Evolutionary conservation across 2,113 vertebrate genomes (phyloP), one percentile per base, ranked within the genome.

Genomic region (Arizona elegans): DNA sequence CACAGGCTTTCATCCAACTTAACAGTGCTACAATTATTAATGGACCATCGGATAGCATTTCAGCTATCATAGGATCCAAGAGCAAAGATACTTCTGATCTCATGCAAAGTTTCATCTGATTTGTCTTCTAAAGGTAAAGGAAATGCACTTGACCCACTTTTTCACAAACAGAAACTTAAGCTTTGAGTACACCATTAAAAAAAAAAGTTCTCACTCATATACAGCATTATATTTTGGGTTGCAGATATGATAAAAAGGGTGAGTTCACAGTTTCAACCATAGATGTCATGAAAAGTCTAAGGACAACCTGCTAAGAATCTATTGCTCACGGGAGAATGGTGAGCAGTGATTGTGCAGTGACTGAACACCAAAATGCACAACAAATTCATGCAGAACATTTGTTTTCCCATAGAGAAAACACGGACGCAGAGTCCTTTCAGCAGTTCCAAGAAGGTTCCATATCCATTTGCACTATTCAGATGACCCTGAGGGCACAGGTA

Each of bases 71-170:
- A 59, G 92, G 55, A 55, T 93, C 90, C 91, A 94, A 96, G 93
- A 93, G 93, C 56, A 90, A 95, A 96, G 58, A 86, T 33, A 65
- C 50, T 94, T 96, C 92, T 94, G 92, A 94, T 96, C 96, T 96
- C 85, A 55, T 75, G 21, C 55, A 87, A 94, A 91, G 93, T 47
- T 47, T 47, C 43, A 47, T 47, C 43, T 47, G 43, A 47, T 47
- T 47, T 47, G 43, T 47, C 43, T 47, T 47, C 43, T 47, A 47
- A 47, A 47, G 43, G 43, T 47, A 47, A 47, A 47, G 43, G 43
- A 47, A 47, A 47, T 47, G 43, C 43, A 47, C 43, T 5, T 47
- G 43, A 47, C 38, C 38, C 43, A 47, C 87, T 81, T 93, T 81
- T 93, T 70, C 53, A 93, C 70, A 17, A 43, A 21, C 0, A 70